Evolutionary conservation across 2,113 vertebrate species (phyloP), one percentile per base, ranked within the genome.

Genomic region (Eulacestoma nigropectus): DNA sequence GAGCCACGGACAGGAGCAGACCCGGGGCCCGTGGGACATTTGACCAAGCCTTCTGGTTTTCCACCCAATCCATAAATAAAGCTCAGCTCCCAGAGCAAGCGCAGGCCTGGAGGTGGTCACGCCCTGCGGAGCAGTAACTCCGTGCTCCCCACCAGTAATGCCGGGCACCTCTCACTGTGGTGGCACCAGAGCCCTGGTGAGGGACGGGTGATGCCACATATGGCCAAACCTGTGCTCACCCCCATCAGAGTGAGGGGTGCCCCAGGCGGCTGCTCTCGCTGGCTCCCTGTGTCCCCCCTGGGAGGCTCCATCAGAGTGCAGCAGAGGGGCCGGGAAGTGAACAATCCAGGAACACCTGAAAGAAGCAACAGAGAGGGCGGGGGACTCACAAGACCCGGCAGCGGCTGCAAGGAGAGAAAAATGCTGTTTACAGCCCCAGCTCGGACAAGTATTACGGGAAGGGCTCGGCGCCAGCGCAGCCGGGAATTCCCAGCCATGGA

Each of bases 141-240:
- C 3, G 0, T 1, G 60, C 18, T 25, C 55, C 77, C 13, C 72
- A 5, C 17, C 53, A 4, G 42, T 1, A 2, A 4, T 3, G n/a
- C 77, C 0, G 6, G 23, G 33, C 49, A 15, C 35, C 75, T 33
- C 62, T 50, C 2, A 1, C 47, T 15, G 42, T 0, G 5, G 46
- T 6, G 82, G 39, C 62, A 27, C 42, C 4, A 4, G 20, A 22
- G 39, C 27, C 41, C 50, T 16, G 60, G 27, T 0, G 3, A 25
- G 22, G 27, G 29, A 7, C 8, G 3, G 0, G 8, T 7, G 42
- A 5, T 68, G 62, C 7, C n/a, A 7, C 4, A 3, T 3, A 7
- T 2, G 75, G 39, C 56, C 87, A 44, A 63, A 75, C 27, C 52
- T 12, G 67, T 11, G 8, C 56, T 78, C 92, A 75, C 53, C 50